Conservation (phyloP, 2,797 vertebrate genomes). For the Scomberomorus guttatus region DNA sequence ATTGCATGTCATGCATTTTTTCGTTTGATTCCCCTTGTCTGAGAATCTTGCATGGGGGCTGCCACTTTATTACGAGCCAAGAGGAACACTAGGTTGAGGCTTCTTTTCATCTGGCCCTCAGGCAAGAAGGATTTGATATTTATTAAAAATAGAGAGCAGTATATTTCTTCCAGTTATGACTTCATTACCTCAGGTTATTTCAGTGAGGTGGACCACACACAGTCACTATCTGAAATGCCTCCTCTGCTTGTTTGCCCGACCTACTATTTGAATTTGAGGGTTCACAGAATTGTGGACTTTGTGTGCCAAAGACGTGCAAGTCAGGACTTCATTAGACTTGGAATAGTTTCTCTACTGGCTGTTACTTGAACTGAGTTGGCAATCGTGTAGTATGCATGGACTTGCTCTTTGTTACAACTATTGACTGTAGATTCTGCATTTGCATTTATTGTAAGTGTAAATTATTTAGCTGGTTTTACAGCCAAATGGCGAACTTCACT, state of each 20-base stretch:
- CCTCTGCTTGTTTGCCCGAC: conserved; percentile 71
- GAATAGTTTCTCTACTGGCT: conserved; percentile 52
- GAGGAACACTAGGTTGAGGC: conserved; percentile 72
- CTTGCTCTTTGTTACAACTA: conserved; percentile 25
- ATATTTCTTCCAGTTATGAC: conserved; percentile 83
- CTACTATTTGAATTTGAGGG: conserved; percentile 74
- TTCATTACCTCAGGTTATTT: conserved; percentile 80
- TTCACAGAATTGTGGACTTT: conserved; percentile 62
- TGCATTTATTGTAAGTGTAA: conserved; percentile 33
- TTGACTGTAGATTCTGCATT: conserved; percentile 24
- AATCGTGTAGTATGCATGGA: conserved; percentile 28
- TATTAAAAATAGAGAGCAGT: conserved; percentile 86
- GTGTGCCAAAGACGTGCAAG: conserved; percentile 73
- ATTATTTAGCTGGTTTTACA: conserved; percentile 19
- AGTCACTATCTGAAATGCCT: conserved; percentile 67
- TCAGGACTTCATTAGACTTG: conserved; percentile 72
- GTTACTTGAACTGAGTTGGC: conserved; percentile 55
- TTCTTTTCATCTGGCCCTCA: conserved; percentile 75
- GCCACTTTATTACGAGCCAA: conserved; percentile 76
- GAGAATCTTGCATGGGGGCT: conserved; percentile 60
- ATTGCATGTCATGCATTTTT: conserved; percentile 70
- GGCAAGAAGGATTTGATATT: conserved; percentile 84
- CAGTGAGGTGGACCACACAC: conserved; percentile 84
- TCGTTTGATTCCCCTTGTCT: conserved; percentile 63
- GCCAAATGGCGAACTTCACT: conserved; percentile 28